A percentile compares a stretch with the other conserved stretches of the same genome.
phyloP scores from a whole-genome alignment of 2,888 invertebrate genomes.

The Nomada lathburiana region DNA sequence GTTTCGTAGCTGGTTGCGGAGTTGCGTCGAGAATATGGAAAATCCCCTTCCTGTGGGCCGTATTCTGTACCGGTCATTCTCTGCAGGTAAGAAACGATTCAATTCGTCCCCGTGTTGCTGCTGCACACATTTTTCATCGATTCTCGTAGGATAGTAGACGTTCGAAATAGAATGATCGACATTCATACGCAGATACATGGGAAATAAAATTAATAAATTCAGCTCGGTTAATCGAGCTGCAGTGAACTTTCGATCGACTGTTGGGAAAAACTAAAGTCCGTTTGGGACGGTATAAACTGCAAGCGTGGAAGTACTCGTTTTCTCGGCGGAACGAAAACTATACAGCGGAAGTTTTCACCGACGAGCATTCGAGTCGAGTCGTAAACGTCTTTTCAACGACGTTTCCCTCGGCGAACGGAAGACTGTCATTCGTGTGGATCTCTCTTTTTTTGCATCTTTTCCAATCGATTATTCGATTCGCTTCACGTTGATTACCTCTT shows the following conservation, averaged over 20 bases:
- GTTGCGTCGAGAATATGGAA: conserved; percentile 82
- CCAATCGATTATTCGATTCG: conserved; percentile 25
- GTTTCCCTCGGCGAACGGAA: background rate
- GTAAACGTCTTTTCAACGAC: conserved; percentile 7
- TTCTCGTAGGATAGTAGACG: background rate
- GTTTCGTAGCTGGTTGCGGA: conserved; percentile 84
- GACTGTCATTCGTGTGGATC: background rate
- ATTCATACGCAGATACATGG: too few species aligned
- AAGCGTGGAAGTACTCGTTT: conserved; percentile 1
- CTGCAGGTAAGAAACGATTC: conserved; percentile 75
- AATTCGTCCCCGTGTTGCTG: too few species aligned
- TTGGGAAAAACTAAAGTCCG: background rate
- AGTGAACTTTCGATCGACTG: background rate
- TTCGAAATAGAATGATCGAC: background rate
- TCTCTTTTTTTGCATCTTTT: background rate
- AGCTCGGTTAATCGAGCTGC: too few species aligned
- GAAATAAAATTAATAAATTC: too few species aligned
- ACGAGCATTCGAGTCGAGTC: conserved; percentile 4
- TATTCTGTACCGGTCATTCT: conserved; percentile 82
- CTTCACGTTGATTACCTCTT: conserved; percentile 4
- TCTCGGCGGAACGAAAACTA: background rate
- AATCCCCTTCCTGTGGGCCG: conserved; percentile 81
- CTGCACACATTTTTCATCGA: background rate
- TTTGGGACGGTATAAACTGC: conserved; percentile 4
- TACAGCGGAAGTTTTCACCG: background rate